A percentile compares a stretch with the other conserved stretches of the same genome.
phyloP scores from a whole-genome alignment of 2,888 invertebrate species.

The Marronus borbonicus region DNA sequence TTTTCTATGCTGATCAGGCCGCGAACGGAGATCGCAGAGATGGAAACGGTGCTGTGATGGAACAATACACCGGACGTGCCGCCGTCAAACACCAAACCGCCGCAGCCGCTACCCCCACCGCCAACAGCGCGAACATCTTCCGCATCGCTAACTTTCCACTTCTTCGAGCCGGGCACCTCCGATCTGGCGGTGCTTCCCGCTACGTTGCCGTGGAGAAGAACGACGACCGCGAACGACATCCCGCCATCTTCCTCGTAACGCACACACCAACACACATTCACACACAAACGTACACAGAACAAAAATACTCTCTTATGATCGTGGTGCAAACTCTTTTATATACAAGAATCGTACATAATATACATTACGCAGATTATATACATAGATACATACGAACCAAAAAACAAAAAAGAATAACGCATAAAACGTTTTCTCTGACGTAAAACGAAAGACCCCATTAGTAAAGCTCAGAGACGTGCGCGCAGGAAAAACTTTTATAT shows the following conservation, averaged over 20 bases:
- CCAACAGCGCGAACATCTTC: background rate
- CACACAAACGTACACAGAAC: background rate
- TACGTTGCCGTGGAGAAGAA: constrained; percentile 27
- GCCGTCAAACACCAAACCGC: constrained; percentile 58
- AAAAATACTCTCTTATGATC: constrained; percentile 67
- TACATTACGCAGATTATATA: background rate
- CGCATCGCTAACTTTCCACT: constrained; percentile 40
- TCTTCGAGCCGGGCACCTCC: constrained; percentile 39
- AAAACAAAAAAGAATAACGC: no score
- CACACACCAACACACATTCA: constrained; percentile 8
- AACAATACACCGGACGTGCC: constrained; percentile 56
- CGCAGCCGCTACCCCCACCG: constrained; percentile 16
- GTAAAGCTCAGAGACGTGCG: no score
- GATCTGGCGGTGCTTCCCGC: constrained; percentile 11
- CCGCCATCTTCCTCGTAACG: background rate
- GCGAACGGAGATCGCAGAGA: constrained; percentile 85
- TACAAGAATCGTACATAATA: constrained; percentile 31
- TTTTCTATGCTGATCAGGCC: constrained; percentile 51
- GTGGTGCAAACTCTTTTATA: constrained; percentile 68
- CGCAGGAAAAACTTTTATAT: no score
- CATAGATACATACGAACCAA: constrained; percentile 23
- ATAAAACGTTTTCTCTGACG: no score
- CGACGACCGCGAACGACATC: background rate
- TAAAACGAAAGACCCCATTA: no score
- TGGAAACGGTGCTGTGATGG: constrained; percentile 93